These are phyloP conservation scores for Potamarius usumacintae DNA, from an alignment of 2,113 vertebrate species.

Conservation along the genomic window DNA sequence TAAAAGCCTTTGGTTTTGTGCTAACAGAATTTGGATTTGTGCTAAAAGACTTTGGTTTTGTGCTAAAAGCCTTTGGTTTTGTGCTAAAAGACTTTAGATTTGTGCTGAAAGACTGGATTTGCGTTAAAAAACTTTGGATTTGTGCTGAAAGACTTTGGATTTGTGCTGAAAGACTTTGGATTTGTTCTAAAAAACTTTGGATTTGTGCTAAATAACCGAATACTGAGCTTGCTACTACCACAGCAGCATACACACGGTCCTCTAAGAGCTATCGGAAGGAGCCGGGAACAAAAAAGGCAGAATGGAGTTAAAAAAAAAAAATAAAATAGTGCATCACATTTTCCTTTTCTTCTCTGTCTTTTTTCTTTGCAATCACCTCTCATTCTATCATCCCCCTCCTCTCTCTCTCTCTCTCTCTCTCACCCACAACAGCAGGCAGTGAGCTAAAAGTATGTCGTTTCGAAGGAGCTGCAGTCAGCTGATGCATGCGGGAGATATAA, in stretches of 20 bases:
- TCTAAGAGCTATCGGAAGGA: background rate
- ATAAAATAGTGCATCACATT: conserved; percentile 15
- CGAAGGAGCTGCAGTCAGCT: conserved; percentile 57
- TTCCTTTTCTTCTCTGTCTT: background rate
- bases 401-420: conserved; percentile 2
- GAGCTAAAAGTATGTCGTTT: conserved; percentile 37
- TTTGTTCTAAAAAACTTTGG: no score
- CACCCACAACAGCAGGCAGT: conserved; percentile 16
- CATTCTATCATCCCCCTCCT: background rate
- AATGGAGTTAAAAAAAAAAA: background rate
- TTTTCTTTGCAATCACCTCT: conserved; percentile 24
- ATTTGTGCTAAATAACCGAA: no score
- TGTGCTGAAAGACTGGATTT: no score
- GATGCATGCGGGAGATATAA: conserved; percentile 70
- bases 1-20: no score
- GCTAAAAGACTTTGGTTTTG: no score
- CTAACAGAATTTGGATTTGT: no score
- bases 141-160: no score
- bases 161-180: no score
- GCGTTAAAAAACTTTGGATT: no score
- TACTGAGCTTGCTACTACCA: background rate
- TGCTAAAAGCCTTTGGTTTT: no score
- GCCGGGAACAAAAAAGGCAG: background rate
- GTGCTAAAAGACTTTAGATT: no score
- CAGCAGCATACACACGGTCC: background rate